These are phyloP conservation scores for Pelmatolapia mariae DNA, from an alignment of 2,113 vertebrate species.

Conservation along the genomic window DNA sequence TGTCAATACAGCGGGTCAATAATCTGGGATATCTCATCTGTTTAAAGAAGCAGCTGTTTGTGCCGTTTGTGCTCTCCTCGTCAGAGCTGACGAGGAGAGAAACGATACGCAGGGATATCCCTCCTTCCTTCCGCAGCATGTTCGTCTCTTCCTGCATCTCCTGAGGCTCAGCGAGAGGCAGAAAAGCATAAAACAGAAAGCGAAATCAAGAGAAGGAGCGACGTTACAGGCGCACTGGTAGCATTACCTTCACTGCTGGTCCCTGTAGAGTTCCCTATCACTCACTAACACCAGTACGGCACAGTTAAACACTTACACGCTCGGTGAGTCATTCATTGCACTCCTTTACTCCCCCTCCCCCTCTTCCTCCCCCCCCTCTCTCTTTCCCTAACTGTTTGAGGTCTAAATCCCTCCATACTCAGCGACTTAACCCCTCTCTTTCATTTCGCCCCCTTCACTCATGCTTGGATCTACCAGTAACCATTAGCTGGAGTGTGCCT, in stretches of 20 bases:
- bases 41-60: slow-evolving; percentile 21
- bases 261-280: slow-evolving; percentile 44
- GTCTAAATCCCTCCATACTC: slow-evolving; percentile 75
- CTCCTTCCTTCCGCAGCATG: background rate
- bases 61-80: no score
- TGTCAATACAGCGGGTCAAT: slow-evolving; percentile 49
- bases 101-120: slow-evolving; percentile 6
- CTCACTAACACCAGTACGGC: slow-evolving; percentile 45
- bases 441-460: slow-evolving; percentile 64
- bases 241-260: slow-evolving; percentile 8
- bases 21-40: slow-evolving; percentile 40
- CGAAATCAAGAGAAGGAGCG: background rate
- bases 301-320: slow-evolving; percentile 57
- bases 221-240: background rate
- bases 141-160: slow-evolving; percentile 11
- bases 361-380: background rate
- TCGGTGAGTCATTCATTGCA: slow-evolving; percentile 37
- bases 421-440: slow-evolving; percentile 74
- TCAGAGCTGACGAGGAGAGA: background rate
- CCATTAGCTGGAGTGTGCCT: slow-evolving; percentile 48
- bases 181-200: background rate
- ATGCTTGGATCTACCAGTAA: slow-evolving; percentile 55
- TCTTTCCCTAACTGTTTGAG: slow-evolving; percentile 55
- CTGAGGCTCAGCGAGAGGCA: background rate
- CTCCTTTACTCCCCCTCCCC: background rate